phyloP scores from a whole-genome alignment of 2,797 vertebrate species.

The Oreochromis grahami region DNA sequence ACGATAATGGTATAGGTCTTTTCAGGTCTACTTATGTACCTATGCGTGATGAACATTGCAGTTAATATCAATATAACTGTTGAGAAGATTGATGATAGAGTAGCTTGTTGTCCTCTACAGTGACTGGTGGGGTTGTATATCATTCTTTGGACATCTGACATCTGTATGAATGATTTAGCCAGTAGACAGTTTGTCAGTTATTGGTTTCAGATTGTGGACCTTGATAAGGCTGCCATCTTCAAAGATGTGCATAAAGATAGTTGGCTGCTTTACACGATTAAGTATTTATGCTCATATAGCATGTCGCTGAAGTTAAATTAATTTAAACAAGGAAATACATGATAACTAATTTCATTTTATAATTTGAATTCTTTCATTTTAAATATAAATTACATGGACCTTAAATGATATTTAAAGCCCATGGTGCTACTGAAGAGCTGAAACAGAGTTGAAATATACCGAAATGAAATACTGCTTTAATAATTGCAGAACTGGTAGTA shows the following conservation, averaged over 20 bases:
- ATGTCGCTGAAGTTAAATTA: not conserved
- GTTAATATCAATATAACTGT: not conserved
- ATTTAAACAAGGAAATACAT: not conserved
- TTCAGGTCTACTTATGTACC: not conserved
- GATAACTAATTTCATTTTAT: not conserved
- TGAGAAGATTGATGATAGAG: conserved; percentile 14
- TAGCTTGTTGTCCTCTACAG: conserved; percentile 4
- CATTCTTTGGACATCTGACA: conserved; percentile 11
- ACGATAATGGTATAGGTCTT: not conserved
- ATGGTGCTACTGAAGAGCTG: not conserved
- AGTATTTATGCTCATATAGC: not conserved
- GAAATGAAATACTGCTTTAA: conserved; percentile 53
- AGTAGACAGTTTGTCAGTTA: not conserved
- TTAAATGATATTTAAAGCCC: not conserved
- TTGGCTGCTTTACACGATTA: not conserved
- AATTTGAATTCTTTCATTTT: not conserved
- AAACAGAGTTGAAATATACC: conserved; percentile 7
- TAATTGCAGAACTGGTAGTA: conserved; percentile 8
- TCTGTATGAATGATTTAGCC: not conserved
- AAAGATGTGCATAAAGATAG: not conserved
- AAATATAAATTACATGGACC: not conserved
- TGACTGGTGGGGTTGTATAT: conserved; percentile 5
- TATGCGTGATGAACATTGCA: not conserved
- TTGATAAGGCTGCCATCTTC: not conserved
- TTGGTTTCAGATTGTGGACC: not conserved